Conservation (phyloP, 2,888 invertebrate genomes). For the Stenichneumon culpator region DNA sequence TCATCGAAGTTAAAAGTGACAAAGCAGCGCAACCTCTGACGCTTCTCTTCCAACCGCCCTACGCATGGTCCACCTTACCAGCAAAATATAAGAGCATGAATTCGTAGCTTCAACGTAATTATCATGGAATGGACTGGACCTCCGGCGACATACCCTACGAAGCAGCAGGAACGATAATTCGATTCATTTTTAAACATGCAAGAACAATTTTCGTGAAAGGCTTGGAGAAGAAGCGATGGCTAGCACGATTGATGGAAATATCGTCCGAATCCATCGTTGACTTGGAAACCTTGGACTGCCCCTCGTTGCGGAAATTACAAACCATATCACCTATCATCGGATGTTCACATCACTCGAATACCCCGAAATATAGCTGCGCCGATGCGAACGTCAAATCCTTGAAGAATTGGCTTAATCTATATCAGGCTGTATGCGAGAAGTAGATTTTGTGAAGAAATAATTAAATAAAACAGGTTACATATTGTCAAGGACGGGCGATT, state of each 20-base stretch:
- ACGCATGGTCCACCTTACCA: neutral
- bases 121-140: neutral
- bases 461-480: too few relatives aligned
- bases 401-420: too few relatives aligned
- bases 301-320: conserved; percentile 1
- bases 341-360: neutral
- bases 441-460: too few relatives aligned
- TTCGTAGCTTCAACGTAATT: neutral
- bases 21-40: neutral
- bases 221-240: conserved; percentile 16
- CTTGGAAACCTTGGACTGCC: neutral
- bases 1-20: neutral
- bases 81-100: neutral
- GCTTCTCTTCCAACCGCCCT: neutral
- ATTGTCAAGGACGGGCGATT: too few relatives aligned
- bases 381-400: neutral
- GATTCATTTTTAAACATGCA: conserved; percentile 20
- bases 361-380: neutral
- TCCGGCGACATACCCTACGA: conserved; percentile 34
- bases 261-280: conserved; percentile 7
- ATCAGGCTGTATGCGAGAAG: too few relatives aligned
- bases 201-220: conserved; percentile 30
- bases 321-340: too few relatives aligned
- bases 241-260: neutral
- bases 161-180: neutral